Base-by-base conservation (phyloP, 2,113 vertebrate species). In the Muntiacus reevesi region DNA sequence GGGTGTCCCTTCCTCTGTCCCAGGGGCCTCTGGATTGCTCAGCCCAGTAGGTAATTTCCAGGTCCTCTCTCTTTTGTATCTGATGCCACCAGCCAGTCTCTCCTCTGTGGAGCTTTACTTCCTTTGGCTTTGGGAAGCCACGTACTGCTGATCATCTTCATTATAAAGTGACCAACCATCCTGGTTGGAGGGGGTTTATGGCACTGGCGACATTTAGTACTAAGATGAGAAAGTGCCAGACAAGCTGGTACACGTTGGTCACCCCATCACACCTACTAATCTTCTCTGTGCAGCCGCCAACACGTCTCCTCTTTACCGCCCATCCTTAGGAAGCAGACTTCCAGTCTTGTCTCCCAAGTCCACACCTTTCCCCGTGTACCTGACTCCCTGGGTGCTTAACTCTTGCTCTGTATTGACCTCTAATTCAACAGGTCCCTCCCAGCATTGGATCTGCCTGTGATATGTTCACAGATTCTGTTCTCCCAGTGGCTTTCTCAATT, bases 261-360 rank as follows among this genome's bases (percentile, higher is more conserved):
- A 28, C 11, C 57, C 54, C 11, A 16, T 13, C 28, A 62, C 40
- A 43, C 7, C 17, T 85, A 7, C 13, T 47, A 21, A 36, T 25
- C 33, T 76, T 50, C 16, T 52, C 50, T 84, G 71, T 7, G 28
- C 21, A 64, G 28, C 3, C 2, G 54, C 47, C 40, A 10, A 25
- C 3, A n/a, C 0, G 3, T 9, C 14, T 60, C 5, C 12, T 67
- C 30, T 55, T 40, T 30, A 2, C 45, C 50, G 1, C 2, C 12
- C 25, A 30, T 52, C 10, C 47, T 52, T 89, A 36, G 57, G 85
- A 78, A 55, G 62, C 30, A 78, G 27, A 25, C 67, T 78, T 89
- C 43, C 47, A 40, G 25, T 17, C 60, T 59, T 15, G 7, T 91
- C 12, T 95, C 47, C 7, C 4, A 25, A 15, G 30, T 45, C 2